Evolutionary conservation across 2,888 invertebrate species (phyloP).

Genomic region (Prosapia bicincta): DNA sequence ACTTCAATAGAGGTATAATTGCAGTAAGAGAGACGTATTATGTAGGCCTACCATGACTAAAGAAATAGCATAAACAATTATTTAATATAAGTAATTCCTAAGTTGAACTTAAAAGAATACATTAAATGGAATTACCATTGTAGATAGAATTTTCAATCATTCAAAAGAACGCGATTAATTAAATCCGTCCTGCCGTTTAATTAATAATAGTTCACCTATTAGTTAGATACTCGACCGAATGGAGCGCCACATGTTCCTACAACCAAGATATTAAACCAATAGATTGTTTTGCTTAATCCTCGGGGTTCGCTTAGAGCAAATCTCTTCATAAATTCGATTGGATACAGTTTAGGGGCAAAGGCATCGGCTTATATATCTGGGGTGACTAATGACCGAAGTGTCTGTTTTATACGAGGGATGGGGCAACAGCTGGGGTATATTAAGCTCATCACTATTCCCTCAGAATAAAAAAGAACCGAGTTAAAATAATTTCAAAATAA

Average conservation of each 20-base stretch:
- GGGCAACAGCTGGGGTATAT: background rate
- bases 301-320: constrained; percentile 20
- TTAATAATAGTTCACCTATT: background rate
- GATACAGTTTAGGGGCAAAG: constrained; percentile 14
- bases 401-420: background rate
- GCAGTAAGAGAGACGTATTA: too few species aligned
- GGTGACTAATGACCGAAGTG: background rate
- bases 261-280: constrained; percentile 18
- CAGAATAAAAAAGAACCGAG: background rate
- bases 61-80: too few species aligned
- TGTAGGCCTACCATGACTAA: too few species aligned
- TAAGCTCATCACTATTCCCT: background rate
- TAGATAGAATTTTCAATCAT: too few species aligned
- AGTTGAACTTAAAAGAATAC: too few species aligned
- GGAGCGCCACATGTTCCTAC: background rate
- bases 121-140: too few species aligned
- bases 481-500: too few species aligned
- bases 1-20: too few species aligned
- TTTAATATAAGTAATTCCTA: too few species aligned
- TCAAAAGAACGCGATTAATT: background rate
- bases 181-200: background rate
- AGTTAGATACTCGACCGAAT: background rate
- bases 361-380: background rate
- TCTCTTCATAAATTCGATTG: constrained; percentile 27
- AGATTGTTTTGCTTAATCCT: constrained; percentile 19